Conservation (phyloP, 2,113 vertebrate genomes). For the Cranoglanis bouderius region DNA sequence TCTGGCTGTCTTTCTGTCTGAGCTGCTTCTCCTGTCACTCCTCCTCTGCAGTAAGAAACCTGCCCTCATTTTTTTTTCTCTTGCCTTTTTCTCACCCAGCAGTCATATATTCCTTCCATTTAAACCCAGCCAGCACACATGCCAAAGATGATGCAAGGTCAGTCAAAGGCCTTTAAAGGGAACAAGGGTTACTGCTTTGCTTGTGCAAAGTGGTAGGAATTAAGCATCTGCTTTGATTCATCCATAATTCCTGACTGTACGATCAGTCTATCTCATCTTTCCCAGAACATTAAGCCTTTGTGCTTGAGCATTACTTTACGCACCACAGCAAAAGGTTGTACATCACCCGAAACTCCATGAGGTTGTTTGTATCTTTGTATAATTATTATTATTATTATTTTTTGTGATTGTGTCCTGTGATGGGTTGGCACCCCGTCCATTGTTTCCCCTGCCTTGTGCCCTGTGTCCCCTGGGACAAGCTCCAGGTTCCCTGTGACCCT, state of each 20-base stretch:
- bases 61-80: not conserved
- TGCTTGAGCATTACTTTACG: not conserved
- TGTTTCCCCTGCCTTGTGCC: no score
- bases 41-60: slow-evolving; percentile 8
- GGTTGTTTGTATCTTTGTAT: not conserved
- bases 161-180: slow-evolving; percentile 47
- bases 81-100: slow-evolving; percentile 21
- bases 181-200: slow-evolving; percentile 8
- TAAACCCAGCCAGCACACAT: slow-evolving; percentile 2
- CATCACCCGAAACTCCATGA: not conserved
- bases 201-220: slow-evolving; percentile 10
- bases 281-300: not conserved
- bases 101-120: slow-evolving; percentile 37
- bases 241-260: not conserved
- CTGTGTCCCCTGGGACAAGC: no score
- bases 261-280: not conserved
- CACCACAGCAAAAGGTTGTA: not conserved
- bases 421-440: no score
- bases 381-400: not conserved
- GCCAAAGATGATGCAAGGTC: slow-evolving; percentile 45
- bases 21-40: slow-evolving; percentile 18
- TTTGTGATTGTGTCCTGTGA: not conserved
- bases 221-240: not conserved
- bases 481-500: no score
- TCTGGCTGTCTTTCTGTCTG: slow-evolving; percentile 38